phyloP scores from a whole-genome alignment of 2,888 invertebrate species.

The Holacanthella duospinosa region DNA sequence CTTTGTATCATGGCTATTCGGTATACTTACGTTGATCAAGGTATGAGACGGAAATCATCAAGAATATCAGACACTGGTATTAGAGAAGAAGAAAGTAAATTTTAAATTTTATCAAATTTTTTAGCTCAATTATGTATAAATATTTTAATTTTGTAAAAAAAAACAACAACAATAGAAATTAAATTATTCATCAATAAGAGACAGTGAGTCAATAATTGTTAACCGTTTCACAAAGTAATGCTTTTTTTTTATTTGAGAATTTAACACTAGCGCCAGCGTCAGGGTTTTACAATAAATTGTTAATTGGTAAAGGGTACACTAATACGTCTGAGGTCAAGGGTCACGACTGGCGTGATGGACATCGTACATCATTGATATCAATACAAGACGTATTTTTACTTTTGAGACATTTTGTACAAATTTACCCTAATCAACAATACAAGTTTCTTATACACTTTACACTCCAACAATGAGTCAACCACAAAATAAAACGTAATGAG shows the following conservation, averaged over 20 bases:
- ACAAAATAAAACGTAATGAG: not conserved
- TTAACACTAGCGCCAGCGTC: not conserved
- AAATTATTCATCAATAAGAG: too few species aligned
- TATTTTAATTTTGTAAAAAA: too few species aligned
- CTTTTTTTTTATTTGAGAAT: not conserved
- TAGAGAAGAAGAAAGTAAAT: slow-evolving; percentile 5
- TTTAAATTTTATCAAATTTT: not conserved
- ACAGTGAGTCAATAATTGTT: not conserved
- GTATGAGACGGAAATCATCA: too few species aligned
- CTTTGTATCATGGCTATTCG: slow-evolving; percentile 68
- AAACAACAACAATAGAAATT: not conserved
- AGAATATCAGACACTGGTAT: too few species aligned
- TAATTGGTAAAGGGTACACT: too few species aligned
- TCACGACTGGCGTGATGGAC: not conserved
- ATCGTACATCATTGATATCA: too few species aligned
- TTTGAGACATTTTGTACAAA: too few species aligned
- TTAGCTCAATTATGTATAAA: not conserved
- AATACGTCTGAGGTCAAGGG: too few species aligned
- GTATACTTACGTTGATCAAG: slow-evolving; percentile 71
- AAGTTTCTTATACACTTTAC: too few species aligned
- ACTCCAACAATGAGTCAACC: too few species aligned
- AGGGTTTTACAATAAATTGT: not conserved
- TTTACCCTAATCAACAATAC: too few species aligned
- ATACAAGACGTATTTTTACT: too few species aligned
- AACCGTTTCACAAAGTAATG: not conserved